Base-by-base conservation (phyloP, 92 coral and sea anemone species). In the Chrysogorgia sp. region DNA sequence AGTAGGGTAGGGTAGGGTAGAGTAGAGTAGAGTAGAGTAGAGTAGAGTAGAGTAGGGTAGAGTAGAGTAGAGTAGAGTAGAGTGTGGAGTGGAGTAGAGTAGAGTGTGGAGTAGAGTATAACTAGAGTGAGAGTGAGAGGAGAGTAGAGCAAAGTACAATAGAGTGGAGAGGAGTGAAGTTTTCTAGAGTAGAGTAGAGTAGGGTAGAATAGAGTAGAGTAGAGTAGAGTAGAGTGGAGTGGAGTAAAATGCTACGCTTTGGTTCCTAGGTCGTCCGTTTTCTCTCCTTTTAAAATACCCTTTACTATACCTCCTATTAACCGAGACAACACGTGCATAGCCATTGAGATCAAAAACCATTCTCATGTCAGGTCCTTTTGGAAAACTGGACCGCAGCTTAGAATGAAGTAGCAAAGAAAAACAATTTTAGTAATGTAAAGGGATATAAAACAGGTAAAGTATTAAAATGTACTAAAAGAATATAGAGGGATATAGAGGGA, bases 331-430 rank as follows among this genome's bases (percentile, higher is more conserved):
- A 56, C 55, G 43, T 0, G 79, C 48, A 20, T 53, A 49, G 2
- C 79, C 79, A 72, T 49, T 35, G n/a, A 72, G 79, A 34, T 72
- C 79, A 56, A 72, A 72, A 3, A 72, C 33, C 34, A 72, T 31
- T 17, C 79, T 53, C 21, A 56, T 35, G 13, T 56, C 30, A 10
- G 10, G 17, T 34, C 55, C 62, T 2, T 52, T 13, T 0, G 79
- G 50, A 72, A 72, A 72, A 17, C 65, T 72, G 1, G 64, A 72
- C 12, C 35, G 40, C 1, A 72, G 49, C 79, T 72, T 31, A 15
- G 30, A 22, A 72, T 34, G 14, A 23, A 47, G 15, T 23, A 45
- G 31, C 22, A 20, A 61, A 65, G 29, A 17, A 34, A 19, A 30
- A 40, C 30, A 14, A 24, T 21, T 8, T n/a, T n/a, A n/a, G n/a